A percentile compares a stretch with the other conserved stretches of the same genome.
phyloP scores from a whole-genome alignment of 2,113 vertebrate genomes.

The Bufo bufo region DNA sequence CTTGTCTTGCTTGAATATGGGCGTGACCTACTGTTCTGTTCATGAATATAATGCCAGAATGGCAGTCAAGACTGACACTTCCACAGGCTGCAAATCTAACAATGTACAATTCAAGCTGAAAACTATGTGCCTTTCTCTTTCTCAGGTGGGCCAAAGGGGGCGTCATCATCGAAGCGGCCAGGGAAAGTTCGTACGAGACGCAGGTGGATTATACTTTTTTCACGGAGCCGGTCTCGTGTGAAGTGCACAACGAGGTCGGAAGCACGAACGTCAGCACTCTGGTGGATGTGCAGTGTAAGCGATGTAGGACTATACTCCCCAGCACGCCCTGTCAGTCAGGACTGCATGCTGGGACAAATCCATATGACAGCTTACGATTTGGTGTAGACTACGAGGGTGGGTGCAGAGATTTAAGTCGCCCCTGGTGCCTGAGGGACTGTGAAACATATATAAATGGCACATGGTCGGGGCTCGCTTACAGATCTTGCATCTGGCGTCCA shows the following conservation, averaged over 20 bases:
- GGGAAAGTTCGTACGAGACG: constrained; percentile 86
- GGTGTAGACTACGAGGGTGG: too few relatives aligned
- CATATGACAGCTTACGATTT: too few relatives aligned
- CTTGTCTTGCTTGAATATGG: too few relatives aligned
- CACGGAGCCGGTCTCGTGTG: constrained; percentile 95
- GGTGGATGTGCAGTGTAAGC: constrained; percentile 93
- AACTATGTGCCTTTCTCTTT: background rate
- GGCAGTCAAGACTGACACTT: background rate
- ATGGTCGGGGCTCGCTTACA: too few relatives aligned
- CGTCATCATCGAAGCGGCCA: constrained; percentile 87
- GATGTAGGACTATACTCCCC: background rate
- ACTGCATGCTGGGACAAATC: too few relatives aligned
- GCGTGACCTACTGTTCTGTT: background rate
- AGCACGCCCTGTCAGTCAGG: background rate
- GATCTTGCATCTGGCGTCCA: too few relatives aligned
- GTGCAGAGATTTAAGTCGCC: too few relatives aligned
- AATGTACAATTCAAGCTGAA: too few relatives aligned
- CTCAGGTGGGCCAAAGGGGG: constrained; percentile 94
- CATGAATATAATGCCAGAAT: background rate
- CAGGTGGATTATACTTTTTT: constrained; percentile 94
- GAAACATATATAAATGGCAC: too few relatives aligned
- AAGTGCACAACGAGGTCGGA: constrained; percentile 93
- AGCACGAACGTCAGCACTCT: constrained; percentile 97
- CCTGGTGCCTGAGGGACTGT: too few relatives aligned
- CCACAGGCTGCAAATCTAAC: too few relatives aligned